These are phyloP conservation scores for Oncorhynchus keta DNA, from an alignment of 2,113 vertebrate genomes.

Conservation along the genomic window DNA sequence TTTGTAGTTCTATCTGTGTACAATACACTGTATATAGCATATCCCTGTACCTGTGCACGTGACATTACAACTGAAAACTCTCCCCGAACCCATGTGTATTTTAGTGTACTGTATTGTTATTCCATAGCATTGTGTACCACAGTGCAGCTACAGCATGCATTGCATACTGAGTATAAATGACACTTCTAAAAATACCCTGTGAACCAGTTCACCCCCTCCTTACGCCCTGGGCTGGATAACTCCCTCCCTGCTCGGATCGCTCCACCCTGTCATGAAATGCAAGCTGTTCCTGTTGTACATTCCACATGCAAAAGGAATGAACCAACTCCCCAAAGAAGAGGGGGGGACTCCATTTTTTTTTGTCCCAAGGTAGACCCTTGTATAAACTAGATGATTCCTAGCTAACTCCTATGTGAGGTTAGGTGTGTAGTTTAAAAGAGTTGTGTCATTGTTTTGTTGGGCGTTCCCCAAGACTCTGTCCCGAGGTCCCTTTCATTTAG, in stretches of 20 bases:
- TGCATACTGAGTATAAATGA: slow-evolving; percentile 45
- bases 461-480: slow-evolving; percentile 59
- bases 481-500: slow-evolving; percentile 28
- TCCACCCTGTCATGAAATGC: slow-evolving; percentile 68
- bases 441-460: slow-evolving; percentile 36
- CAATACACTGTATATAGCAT: too few relatives aligned
- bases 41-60: too few relatives aligned
- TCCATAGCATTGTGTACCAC: slow-evolving; percentile 14
- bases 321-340: slow-evolving; percentile 58
- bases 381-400: slow-evolving; percentile 19
- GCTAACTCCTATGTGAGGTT: slow-evolving; percentile 17
- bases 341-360: slow-evolving; percentile 51
- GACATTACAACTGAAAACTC: too few relatives aligned
- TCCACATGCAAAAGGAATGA: slow-evolving; percentile 60
- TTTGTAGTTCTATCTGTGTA: background rate
- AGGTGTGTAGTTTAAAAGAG: slow-evolving; percentile 13
- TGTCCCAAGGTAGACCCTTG: slow-evolving; percentile 42
- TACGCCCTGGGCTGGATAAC: slow-evolving; percentile 48
- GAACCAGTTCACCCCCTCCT: slow-evolving; percentile 57
- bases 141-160: slow-evolving; percentile 25
- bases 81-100: too few relatives aligned
- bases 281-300: slow-evolving; percentile 65
- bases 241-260: slow-evolving; percentile 31
- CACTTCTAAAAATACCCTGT: slow-evolving; percentile 68
- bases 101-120: background rate